These are phyloP conservation scores for Aphidius colemani DNA, from an alignment of 2,888 invertebrate species.

Conservation along the genomic window DNA sequence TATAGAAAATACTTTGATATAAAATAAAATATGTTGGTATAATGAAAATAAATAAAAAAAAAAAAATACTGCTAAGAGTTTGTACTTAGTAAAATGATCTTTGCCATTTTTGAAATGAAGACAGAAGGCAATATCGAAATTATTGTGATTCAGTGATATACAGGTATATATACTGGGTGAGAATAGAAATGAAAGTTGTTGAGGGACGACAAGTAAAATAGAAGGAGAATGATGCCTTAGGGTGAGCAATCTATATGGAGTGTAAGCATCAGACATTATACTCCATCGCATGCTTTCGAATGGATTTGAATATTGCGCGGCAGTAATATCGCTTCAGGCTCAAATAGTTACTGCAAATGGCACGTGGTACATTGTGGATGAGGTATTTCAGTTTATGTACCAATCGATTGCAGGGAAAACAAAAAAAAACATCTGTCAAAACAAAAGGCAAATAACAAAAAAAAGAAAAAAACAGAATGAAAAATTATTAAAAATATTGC, in stretches of 20 bases:
- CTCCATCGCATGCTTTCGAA: constrained; percentile 47
- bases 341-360: constrained; percentile 50
- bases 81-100: constrained; percentile 56
- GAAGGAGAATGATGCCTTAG: constrained; percentile 39
- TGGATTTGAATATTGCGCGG: constrained; percentile 58
- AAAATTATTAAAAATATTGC: constrained; percentile 7
- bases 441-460: not conserved
- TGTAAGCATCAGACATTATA: constrained; percentile 47
- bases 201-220: not conserved
- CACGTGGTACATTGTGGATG: constrained; percentile 15
- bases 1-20: too few relatives aligned
- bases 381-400: constrained; percentile 28
- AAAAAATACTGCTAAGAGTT: constrained; percentile 32
- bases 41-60: not conserved
- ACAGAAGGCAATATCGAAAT: constrained; percentile 58
- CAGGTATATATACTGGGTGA: constrained; percentile 23
- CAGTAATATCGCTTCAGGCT: constrained; percentile 54
- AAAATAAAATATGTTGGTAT: not conserved
- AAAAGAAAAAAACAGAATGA: not conserved
- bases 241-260: constrained; percentile 57
- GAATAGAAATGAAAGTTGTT: constrained; percentile 39
- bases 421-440: constrained; percentile 19
- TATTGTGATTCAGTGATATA: constrained; percentile 53
- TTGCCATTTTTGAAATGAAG: constrained; percentile 37
- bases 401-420: constrained; percentile 29